Percentiles rank a stretch among this genome's conserved stretches.
phyloP scores from a whole-genome alignment of 2,888 invertebrate genomes.

The Blera fallax region DNA sequence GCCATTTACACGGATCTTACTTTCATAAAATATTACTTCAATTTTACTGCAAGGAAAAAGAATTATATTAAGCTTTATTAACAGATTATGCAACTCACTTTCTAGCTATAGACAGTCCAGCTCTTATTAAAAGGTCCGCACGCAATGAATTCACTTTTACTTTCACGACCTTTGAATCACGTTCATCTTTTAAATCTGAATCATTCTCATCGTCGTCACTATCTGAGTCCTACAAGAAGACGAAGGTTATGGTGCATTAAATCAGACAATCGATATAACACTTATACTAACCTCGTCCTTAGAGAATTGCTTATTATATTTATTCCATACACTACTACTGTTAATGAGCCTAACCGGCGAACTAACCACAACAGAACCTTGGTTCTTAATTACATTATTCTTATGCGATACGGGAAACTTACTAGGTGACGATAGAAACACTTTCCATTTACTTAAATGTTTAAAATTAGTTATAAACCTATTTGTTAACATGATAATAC shows the following conservation, averaged over 20 bases:
- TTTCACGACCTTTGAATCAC: constrained; percentile 86
- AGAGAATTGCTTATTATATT: constrained; percentile 51
- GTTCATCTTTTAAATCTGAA: constrained; percentile 83
- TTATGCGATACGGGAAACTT: neutral
- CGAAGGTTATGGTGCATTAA: no score
- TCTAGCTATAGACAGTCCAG: constrained; percentile 87
- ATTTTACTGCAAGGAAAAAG: constrained; percentile 85
- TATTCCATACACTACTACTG: constrained; percentile 19
- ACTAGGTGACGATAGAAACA: neutral
- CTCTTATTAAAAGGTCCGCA: constrained; percentile 87
- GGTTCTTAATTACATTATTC: neutral
- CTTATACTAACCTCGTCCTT: constrained; percentile 28
- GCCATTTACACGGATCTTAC: constrained; percentile 91
- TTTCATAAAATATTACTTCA: constrained; percentile 90
- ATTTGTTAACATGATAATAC: constrained; percentile 42
- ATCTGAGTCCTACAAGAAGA: constrained; percentile 83
- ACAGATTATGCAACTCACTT: constrained; percentile 83
- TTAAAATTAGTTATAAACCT: constrained; percentile 23
- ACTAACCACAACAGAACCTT: neutral
- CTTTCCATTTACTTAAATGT: constrained; percentile 25
- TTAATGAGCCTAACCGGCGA: constrained; percentile 9
- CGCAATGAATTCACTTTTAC: constrained; percentile 86
- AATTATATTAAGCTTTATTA: neutral
- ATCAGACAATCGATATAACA: no score
- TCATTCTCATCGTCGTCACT: constrained; percentile 83